Evolutionary conservation across 2,888 invertebrate species (phyloP), one percentile per base, ranked within the genome.

Genomic region (Apeira syringaria): DNA sequence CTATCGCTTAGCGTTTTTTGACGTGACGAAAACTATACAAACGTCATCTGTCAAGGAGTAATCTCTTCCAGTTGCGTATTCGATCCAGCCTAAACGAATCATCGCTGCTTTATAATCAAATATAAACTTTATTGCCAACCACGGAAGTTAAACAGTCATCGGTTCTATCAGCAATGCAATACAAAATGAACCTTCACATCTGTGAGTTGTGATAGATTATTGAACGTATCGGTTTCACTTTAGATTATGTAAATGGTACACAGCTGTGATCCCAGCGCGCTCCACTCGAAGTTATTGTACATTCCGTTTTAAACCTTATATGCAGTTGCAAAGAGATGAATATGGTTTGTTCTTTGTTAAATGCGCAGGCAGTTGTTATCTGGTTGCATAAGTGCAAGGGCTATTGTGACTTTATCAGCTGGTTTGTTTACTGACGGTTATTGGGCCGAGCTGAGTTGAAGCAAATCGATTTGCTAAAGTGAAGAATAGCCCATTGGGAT

Each of bases 301-400:
- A 8, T 25, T 36, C 28, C 9, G 72, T 63, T 68, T 50, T 69
- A 43, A 37, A 27, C 61, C 51, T 36, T 75, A 70, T 47, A 20
- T 6, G 8, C 39, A 29, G 25, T 9, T 1, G 0, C 8, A 48
- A 66, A 73, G 33, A 56, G 62, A 46, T 45, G 40, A 65, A 52
- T 64, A 51, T 75, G 25, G 61, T 13, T 26, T 54, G 65, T 18
- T 20, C n/a, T 26, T 41, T 17, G 26, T 26, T 53, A 64, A 70
- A 77, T 78, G 77, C 79, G 79, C 76, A 80, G 64, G 58, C 60
- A 47, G 55, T 32, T 59, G 68, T 77, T 82, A 81, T 82, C 79
- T 68, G 51, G 72, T 86, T 86, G 81, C 83, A 81, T 83, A 85
- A 85, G 79, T 71, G 73, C 63, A 62, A 66, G 73, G 74, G 68